Base-by-base conservation (phyloP, 2,888 invertebrate genomes). In the Heliconius ethilla region DNA sequence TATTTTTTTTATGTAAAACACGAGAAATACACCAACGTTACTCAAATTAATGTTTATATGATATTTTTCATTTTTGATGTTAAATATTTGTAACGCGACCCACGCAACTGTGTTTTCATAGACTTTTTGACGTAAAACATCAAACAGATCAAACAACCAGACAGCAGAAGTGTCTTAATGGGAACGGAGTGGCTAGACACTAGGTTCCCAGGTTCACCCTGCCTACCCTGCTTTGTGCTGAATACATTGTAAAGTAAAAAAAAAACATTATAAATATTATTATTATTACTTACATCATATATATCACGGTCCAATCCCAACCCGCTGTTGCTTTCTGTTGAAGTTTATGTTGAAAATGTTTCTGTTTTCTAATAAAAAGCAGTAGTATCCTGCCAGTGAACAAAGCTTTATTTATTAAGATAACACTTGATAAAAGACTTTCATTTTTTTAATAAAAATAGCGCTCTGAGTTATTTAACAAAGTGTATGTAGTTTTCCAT, bases 351-450 rank as follows among this genome's bases (percentile, higher is more conserved):
- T 27, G 29, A 10, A 72, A 55, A 29, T 29, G 18, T 33, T 27
- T 22, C 22, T 55, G 29, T 25, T 55, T 6, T 72, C 18, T 55
- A 72, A 70, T 22, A 51, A 70, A 70, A 70, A 45, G 25, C 1
- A 51, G 27, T 55, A 55, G 29, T 33, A 25, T 63, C 45, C 40
- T 27, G 37, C 15, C 11, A 40, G 22, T 27, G 40, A 65, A 74
- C 40, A 65, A 74, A 74, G 63, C 45, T 40, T 62, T 72, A 29
- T 72, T 72, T 33, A 29, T 40, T 5, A 18, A 27, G 63, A 74
- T 11, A 18, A 13, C 25, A 1, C 27, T 29, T 62, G 63, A 74
- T 40, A 63, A 37, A 63, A 40, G 10, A 27, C 22, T 59, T 37
- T 62, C 1, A 37, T 69, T 69, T 72, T 59, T 72, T 33, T 59